These are phyloP conservation scores for Nylanderia fulva DNA, from an alignment of 1,140 invertebrate genomes.

Conservation along the genomic window DNA sequence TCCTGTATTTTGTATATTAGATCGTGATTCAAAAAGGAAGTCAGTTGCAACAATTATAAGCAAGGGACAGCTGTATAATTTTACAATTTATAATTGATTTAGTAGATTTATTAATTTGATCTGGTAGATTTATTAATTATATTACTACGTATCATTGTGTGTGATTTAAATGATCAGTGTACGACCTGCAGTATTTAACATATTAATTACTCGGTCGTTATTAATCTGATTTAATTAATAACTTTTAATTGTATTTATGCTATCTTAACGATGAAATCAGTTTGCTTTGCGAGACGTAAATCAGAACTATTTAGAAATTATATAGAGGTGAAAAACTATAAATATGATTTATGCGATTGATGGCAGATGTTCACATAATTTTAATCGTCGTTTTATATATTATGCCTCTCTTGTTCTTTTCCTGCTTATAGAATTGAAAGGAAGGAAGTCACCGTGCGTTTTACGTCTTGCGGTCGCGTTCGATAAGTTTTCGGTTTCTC, in stretches of 20 bases:
- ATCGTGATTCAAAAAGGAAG: background rate
- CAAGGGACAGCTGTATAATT: no score
- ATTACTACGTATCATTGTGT: background rate
- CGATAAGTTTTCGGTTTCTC: slow-evolving; percentile 66
- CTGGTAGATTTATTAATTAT: background rate
- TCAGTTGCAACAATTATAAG: background rate
- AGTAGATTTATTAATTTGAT: background rate
- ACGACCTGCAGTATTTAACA: background rate
- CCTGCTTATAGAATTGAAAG: slow-evolving; percentile 6
- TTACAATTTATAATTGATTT: background rate
- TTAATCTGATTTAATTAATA: background rate
- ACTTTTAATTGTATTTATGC: background rate
- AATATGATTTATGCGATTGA: background rate
- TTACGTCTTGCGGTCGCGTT: slow-evolving; percentile 55
- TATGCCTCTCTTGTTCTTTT: background rate
- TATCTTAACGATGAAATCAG: background rate
- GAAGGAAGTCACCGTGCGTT: slow-evolving; percentile 55
- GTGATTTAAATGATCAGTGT: background rate
- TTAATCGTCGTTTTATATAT: background rate
- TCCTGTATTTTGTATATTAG: background rate
- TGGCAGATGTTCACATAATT: background rate
- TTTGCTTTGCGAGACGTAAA: background rate
- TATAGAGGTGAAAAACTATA: background rate
- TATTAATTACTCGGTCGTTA: background rate
- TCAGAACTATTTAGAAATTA: background rate